phyloP scores from a whole-genome alignment of 2,113 vertebrate genomes.

The Canis aureus region DNA sequence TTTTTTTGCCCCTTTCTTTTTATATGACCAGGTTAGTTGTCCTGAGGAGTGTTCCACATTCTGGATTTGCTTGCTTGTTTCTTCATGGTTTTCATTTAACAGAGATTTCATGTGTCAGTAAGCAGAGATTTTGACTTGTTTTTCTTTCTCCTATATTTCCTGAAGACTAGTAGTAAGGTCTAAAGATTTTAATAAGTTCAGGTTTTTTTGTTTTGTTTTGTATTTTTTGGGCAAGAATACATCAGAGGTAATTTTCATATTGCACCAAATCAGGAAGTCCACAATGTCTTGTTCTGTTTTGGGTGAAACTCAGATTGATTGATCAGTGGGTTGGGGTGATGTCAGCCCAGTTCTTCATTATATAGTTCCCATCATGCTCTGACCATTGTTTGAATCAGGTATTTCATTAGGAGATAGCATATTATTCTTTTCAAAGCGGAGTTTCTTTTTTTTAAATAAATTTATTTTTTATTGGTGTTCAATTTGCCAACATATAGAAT shows the following conservation, averaged over 20 bases:
- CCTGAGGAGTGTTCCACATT: neutral
- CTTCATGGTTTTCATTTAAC: neutral
- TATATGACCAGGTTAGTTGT: neutral
- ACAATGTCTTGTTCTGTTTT: neutral
- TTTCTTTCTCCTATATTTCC: neutral
- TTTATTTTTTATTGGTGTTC: too few relatives aligned
- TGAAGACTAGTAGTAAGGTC: neutral
- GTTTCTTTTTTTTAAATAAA: neutral
- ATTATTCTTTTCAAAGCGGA: neutral
- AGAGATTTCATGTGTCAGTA: neutral
- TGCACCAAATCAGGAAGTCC: neutral
- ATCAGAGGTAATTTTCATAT: neutral
- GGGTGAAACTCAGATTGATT: neutral
- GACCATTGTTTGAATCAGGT: neutral
- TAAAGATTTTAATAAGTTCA: neutral
- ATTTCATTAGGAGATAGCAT: neutral
- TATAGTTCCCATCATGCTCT: neutral
- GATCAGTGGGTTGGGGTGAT: neutral
- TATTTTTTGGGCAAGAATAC: neutral
- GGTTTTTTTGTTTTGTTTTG: neutral
- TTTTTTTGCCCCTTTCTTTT: neutral
- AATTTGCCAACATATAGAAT: too few relatives aligned
- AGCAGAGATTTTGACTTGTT: slow-evolving; percentile 20
- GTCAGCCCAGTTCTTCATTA: neutral
- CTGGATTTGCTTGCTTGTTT: neutral